These are phyloP conservation scores for Orthochromis indermauri DNA, from an alignment of 2,113 vertebrate genomes.

Conservation along the genomic window DNA sequence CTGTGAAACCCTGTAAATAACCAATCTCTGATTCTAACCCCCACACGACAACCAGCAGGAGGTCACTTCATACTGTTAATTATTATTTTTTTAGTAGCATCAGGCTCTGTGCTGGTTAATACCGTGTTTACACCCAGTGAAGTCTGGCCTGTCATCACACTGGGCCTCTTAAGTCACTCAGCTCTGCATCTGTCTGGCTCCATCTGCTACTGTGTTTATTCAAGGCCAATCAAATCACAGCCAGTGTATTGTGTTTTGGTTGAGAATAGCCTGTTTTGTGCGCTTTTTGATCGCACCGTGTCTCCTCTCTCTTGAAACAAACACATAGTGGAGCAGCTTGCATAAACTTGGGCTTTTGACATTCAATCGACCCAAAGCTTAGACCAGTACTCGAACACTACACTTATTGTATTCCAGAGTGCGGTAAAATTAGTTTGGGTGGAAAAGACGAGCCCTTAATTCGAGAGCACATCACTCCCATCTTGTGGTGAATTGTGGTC, in stretches of 20 bases:
- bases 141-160: not conserved
- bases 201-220: constrained; percentile 30
- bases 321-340: not conserved
- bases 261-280: constrained; percentile 23
- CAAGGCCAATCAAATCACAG: constrained; percentile 15
- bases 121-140: not conserved
- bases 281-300: not conserved
- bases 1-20: not conserved
- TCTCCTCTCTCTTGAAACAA: not conserved
- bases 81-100: not conserved
- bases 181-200: constrained; percentile 20
- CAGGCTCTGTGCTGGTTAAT: not conserved
- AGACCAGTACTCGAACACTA: not conserved
- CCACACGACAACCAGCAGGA: not conserved
- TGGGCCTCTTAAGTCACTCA: not conserved
- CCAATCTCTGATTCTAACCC: not conserved
- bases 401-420: not conserved
- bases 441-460: not conserved
- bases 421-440: not conserved
- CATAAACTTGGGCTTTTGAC: not conserved
- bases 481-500: constrained; percentile 44
- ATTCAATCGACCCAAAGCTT: not conserved
- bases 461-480: constrained; percentile 21
- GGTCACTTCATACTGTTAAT: not conserved
- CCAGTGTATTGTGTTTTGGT: constrained; percentile 1